A percentile compares a stretch with the other conserved stretches of the same genome.
phyloP scores from a whole-genome alignment of 2,113 vertebrate genomes.

The Bungarus multicinctus region DNA sequence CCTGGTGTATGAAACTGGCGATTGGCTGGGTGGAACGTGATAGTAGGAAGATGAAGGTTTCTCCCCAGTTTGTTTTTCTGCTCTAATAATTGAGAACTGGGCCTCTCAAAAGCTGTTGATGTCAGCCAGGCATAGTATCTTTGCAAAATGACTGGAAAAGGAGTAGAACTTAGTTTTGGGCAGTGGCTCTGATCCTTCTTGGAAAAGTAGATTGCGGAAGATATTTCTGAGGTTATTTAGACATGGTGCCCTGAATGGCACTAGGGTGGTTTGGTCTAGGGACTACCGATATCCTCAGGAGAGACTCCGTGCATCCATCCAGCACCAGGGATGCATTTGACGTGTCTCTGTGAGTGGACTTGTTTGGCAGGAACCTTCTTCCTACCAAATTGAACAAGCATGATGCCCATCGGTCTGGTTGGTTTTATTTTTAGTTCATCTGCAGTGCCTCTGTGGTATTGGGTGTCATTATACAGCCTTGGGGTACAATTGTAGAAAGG shows the following conservation, averaged over 20 bases:
- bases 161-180: background rate
- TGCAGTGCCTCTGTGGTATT: background rate
- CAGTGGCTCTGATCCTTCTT: background rate
- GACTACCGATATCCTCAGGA: background rate
- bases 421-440: background rate
- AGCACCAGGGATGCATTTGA: background rate
- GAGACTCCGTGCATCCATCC: background rate
- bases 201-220: background rate
- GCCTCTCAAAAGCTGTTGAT: background rate
- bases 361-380: background rate
- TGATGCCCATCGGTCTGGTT: background rate
- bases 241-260: background rate
- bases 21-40: background rate
- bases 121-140: background rate
- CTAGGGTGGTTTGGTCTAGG: background rate
- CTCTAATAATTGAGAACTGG: background rate
- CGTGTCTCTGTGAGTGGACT: background rate
- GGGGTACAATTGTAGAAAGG: background rate
- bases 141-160: background rate
- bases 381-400: background rate
- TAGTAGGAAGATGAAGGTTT: background rate
- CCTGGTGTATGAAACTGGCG: background rate
- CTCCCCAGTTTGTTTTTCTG: background rate
- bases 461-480: background rate
- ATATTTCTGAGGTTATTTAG: background rate